A percentile compares a stretch with the other conserved stretches of the same genome.
These are phyloP conservation scores for Corythornis vintsioides DNA, from an alignment of 2,113 vertebrate species.

Conservation along the genomic window DNA sequence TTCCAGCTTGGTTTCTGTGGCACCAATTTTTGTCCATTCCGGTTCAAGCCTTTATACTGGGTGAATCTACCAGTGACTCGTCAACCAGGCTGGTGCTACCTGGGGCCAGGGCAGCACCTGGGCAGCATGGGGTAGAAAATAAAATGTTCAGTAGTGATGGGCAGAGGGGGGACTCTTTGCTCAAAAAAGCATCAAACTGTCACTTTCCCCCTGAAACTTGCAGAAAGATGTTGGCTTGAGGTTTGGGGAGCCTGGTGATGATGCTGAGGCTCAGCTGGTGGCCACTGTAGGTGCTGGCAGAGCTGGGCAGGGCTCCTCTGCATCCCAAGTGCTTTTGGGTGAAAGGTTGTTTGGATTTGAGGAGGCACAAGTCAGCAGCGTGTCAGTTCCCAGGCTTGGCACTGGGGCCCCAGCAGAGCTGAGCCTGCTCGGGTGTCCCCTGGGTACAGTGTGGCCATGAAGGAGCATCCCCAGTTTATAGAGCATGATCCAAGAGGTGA, in stretches of 20 bases:
- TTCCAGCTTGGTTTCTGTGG: not conserved
- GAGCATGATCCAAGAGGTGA: not conserved
- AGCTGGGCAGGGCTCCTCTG: not conserved
- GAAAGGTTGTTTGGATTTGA: not conserved
- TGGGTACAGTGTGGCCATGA: rapidly evolving
- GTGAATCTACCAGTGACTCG: not conserved
- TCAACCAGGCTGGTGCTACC: not conserved
- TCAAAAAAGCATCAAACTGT: not conserved
- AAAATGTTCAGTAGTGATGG: not conserved
- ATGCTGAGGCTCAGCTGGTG: not conserved
- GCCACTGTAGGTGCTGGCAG: rapidly evolving
- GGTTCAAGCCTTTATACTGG: not conserved
- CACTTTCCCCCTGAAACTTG: not conserved
- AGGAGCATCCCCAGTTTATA: rapidly evolving
- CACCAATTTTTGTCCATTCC: not conserved
- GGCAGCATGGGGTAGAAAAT: not conserved
- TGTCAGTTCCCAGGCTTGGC: rapidly evolving
- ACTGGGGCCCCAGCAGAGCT: not conserved
- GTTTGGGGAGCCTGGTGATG: not conserved
- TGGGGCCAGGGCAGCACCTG: rapidly evolving
- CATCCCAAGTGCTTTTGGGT: not conserved
- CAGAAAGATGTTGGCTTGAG: not conserved
- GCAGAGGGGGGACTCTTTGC: not conserved
- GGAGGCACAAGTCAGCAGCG: not conserved
- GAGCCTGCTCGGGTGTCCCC: not conserved